Evolutionary conservation across 2,113 vertebrate genomes (phyloP), one percentile per base, ranked within the genome.

Genomic region (Callionymus lyra): DNA sequence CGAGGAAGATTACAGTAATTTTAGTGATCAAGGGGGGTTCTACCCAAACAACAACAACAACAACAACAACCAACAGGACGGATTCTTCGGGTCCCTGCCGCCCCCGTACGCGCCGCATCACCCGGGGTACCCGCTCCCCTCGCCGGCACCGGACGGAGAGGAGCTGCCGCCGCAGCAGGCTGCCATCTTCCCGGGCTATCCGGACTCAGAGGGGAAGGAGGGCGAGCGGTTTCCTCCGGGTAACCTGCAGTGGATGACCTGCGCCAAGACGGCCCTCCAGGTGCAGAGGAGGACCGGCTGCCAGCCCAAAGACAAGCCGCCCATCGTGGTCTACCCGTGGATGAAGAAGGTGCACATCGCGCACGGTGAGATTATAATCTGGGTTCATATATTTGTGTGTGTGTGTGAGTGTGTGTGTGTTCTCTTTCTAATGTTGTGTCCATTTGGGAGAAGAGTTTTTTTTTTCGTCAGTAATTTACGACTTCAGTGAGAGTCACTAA

Each of bases 1-100:
- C 69, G 80, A 82, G 63, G 77, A 82, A 72, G 80, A 82, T 73
- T 82, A 82, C 74, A 80, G 72, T 78, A 66, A 80, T 78, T 82
- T 82, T 59, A 73, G 53, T 73, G 72, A 82, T 59, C 80, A 80
- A 47, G 77, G 74, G 70, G 80, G 77, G 66, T 82, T 58, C 67
- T 80, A 80, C 21, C 21, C n/a, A n/a, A n/a, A 27, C 21, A 27
- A 27, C 21, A 27, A 27, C 21, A 27, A 27, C 21, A 27, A 27
- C 21, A 27, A 27, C 50, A 73, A 68, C 66, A 62, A 56, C 74
- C 72, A 72, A 16, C 76, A 76, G 62, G 76, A 80, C 64, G 70
- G 77, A 62, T 82, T 65, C 16, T 80, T 71, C 43, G 68, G 75
- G 42, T 55, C 73, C 53, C 71, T 60, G 55, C 69, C 67, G 33